Conservation (phyloP, 2,797 vertebrate species). For the Pseudomugil tenellus region DNA sequence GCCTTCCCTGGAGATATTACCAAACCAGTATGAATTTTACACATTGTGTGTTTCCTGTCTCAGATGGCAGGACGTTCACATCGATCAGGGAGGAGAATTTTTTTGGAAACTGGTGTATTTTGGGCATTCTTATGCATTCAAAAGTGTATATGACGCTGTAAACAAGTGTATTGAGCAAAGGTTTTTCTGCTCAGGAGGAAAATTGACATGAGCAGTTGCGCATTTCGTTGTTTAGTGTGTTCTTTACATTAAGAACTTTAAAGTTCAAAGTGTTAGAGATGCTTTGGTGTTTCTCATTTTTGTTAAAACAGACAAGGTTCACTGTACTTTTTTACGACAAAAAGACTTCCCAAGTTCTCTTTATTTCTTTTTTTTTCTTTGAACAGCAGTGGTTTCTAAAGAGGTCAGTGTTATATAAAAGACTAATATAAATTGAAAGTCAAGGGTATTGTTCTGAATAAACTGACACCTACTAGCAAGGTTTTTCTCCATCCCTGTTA, state of each 20-base stretch:
- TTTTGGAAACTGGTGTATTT: constrained; percentile 48
- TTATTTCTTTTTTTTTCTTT: constrained; percentile 17
- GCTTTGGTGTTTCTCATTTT: constrained; percentile 38
- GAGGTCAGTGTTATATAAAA: constrained; percentile 50
- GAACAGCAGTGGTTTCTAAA: constrained; percentile 20
- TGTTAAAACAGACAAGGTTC: constrained; percentile 15
- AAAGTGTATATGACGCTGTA: constrained; percentile 32
- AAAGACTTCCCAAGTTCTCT: neutral
- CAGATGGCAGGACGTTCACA: constrained; percentile 47
- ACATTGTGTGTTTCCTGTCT: constrained; percentile 62
- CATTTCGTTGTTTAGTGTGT: constrained; percentile 33
- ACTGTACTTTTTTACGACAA: neutral
- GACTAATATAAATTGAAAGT: constrained; percentile 48
- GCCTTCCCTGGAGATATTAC: constrained; percentile 63
- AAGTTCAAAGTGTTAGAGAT: constrained; percentile 51
- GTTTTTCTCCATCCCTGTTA: constrained; percentile 42
- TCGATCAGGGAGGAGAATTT: constrained; percentile 40
- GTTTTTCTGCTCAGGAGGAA: constrained; percentile 56
- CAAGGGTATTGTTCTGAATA: constrained; percentile 50
- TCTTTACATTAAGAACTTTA: constrained; percentile 29
- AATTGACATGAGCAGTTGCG: constrained; percentile 49
- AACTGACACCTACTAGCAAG: constrained; percentile 53
- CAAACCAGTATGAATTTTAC: constrained; percentile 68
- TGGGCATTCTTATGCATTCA: constrained; percentile 62
- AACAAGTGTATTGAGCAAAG: constrained; percentile 21